Conservation (phyloP, 2,888 invertebrate species). For the Macropis europaea region DNA sequence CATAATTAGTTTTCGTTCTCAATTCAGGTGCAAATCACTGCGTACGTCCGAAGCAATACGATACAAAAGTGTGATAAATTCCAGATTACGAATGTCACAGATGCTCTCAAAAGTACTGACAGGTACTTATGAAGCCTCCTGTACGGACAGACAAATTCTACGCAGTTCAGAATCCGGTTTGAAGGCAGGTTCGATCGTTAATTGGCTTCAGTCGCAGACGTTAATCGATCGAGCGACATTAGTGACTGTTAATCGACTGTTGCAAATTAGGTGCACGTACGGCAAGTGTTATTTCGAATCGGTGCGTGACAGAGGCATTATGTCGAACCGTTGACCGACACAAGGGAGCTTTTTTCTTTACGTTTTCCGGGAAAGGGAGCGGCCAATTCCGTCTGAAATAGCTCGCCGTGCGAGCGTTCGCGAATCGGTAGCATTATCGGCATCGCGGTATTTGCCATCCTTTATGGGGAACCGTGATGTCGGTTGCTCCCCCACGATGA, state of each 20-base stretch:
- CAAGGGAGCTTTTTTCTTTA: constrained; percentile 7
- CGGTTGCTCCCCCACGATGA: constrained; percentile 21
- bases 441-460: not conserved
- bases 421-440: not conserved
- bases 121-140: too few relatives aligned
- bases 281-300: constrained; percentile 29
- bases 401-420: not conserved
- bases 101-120: too few relatives aligned
- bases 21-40: too few relatives aligned
- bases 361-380: constrained; percentile 56
- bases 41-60: too few relatives aligned
- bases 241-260: not conserved
- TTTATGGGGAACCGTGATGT: not conserved
- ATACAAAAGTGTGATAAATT: too few relatives aligned
- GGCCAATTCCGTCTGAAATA: constrained; percentile 58
- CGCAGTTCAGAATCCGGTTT: too few relatives aligned
- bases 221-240: constrained; percentile 31
- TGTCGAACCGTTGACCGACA: constrained; percentile 6
- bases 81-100: too few relatives aligned
- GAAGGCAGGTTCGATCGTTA: too few relatives aligned
- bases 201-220: too few relatives aligned
- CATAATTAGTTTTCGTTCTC: too few relatives aligned
- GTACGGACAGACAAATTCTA: too few relatives aligned
- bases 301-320: constrained; percentile 44
- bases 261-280: not conserved